phyloP scores from a whole-genome alignment of 2,113 vertebrate species.

The Sakesphorus luctuosus region DNA sequence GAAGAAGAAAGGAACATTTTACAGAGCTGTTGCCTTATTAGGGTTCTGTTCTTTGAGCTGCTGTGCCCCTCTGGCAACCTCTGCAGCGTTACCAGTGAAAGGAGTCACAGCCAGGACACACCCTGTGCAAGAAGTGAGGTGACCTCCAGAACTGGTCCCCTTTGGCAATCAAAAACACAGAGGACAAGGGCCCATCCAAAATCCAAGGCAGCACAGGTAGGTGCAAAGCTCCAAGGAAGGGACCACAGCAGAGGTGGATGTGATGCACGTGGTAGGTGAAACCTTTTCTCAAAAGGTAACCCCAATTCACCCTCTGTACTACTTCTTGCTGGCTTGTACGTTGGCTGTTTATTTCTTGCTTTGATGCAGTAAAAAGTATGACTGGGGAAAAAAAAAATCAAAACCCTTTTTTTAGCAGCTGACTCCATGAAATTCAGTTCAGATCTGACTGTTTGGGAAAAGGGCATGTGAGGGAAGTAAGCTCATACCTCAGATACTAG shows the following conservation, averaged over 20 bases:
- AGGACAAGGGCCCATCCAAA: neutral
- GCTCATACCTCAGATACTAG: neutral
- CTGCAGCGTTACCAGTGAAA: neutral
- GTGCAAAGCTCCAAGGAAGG: neutral
- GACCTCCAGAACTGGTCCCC: neutral
- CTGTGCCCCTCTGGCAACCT: neutral
- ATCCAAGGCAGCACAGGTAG: neutral
- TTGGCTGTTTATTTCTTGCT: neutral
- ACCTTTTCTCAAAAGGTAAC: neutral
- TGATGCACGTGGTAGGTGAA: accelerated
- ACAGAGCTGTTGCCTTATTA: constrained; percentile 3
- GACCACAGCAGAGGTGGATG: neutral
- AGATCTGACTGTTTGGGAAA: neutral
- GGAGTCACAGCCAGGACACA: neutral
- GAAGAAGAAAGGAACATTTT: constrained; percentile 24
- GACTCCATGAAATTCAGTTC: neutral
- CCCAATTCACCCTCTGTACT: neutral
- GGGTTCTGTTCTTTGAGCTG: accelerated
- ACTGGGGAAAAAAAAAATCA: neutral
- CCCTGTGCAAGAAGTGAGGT: accelerated
- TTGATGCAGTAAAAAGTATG: neutral
- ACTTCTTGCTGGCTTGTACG: accelerated
- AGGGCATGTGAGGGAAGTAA: neutral
- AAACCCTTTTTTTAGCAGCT: neutral
- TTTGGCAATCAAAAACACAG: neutral